These are phyloP conservation scores for Yoshiicerus persimilis DNA, from an alignment of 1,140 invertebrate species.

Conservation along the genomic window DNA sequence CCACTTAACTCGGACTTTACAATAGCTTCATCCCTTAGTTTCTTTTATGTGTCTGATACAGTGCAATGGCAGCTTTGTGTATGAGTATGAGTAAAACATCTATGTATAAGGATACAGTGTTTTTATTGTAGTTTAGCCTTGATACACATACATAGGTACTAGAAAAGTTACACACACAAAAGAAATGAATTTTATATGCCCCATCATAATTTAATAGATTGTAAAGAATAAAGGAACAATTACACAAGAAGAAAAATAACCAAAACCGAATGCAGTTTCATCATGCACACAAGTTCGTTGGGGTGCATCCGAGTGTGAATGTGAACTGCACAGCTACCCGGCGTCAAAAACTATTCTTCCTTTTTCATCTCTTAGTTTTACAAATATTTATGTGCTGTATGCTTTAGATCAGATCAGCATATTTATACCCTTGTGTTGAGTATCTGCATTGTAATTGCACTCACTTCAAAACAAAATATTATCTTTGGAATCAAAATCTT, in stretches of 20 bases:
- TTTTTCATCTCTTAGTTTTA: neutral
- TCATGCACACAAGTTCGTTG: neutral
- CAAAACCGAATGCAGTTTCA: neutral
- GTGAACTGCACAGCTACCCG: neutral
- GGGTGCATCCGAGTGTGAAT: neutral
- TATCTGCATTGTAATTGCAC: no score
- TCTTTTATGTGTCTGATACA: neutral
- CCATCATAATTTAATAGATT: neutral
- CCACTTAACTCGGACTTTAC: neutral
- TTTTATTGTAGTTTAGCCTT: neutral
- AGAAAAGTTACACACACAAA: neutral
- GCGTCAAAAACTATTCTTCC: neutral
- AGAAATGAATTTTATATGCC: neutral
- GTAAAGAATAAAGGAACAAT: conserved; percentile 1
- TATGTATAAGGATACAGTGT: neutral
- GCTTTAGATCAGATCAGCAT: neutral
- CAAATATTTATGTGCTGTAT: neutral
- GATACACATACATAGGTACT: neutral
- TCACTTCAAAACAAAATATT: neutral
- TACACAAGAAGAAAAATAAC: neutral
- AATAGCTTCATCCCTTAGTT: neutral
- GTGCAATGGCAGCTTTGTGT: neutral
- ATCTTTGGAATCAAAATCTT: neutral
- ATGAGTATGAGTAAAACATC: neutral
- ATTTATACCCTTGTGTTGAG: neutral